Percentiles rank a stretch among this genome's conserved stretches.
phyloP scores from a whole-genome alignment of 1,140 invertebrate genomes.

The Drosophila azteca region DNA sequence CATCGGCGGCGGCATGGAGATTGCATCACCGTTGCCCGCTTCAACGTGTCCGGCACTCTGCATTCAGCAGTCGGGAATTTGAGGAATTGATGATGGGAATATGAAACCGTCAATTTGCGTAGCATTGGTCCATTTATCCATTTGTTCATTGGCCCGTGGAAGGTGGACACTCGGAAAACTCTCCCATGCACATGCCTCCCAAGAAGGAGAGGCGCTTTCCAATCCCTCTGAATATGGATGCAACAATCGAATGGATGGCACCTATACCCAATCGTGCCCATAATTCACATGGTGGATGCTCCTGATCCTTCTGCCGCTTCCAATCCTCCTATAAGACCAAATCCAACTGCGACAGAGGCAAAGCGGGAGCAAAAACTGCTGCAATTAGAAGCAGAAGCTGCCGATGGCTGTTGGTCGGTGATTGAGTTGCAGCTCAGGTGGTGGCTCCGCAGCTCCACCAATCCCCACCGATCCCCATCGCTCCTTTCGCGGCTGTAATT shows the following conservation, averaged over 20 bases:
- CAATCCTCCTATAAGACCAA: neutral
- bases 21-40: constrained; percentile 61
- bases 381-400: constrained; percentile 73
- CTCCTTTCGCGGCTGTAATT: constrained; percentile 57
- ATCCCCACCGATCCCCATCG: constrained; percentile 5
- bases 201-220: constrained; percentile 55
- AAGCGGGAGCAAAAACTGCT: constrained; percentile 49
- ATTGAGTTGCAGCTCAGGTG: constrained; percentile 79
- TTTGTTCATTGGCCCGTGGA: neutral
- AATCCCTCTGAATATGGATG: constrained; percentile 32
- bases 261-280: constrained; percentile 42
- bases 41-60: constrained; percentile 51
- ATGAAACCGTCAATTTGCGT: constrained; percentile 65
- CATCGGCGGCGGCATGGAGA: constrained; percentile 31
- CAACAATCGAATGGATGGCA: constrained; percentile 44
- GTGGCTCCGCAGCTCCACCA: constrained; percentile 1
- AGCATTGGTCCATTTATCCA: neutral
- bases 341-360: constrained; percentile 30
- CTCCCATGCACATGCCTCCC: constrained; percentile 12
- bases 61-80: neutral
- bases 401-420: constrained; percentile 62
- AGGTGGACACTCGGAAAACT: constrained; percentile 18
- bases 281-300: constrained; percentile 38
- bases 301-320: neutral
- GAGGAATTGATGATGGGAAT: constrained; percentile 32